These are phyloP conservation scores for Bombus superbus DNA, from an alignment of 1,140 invertebrate genomes.

Conservation along the genomic window DNA sequence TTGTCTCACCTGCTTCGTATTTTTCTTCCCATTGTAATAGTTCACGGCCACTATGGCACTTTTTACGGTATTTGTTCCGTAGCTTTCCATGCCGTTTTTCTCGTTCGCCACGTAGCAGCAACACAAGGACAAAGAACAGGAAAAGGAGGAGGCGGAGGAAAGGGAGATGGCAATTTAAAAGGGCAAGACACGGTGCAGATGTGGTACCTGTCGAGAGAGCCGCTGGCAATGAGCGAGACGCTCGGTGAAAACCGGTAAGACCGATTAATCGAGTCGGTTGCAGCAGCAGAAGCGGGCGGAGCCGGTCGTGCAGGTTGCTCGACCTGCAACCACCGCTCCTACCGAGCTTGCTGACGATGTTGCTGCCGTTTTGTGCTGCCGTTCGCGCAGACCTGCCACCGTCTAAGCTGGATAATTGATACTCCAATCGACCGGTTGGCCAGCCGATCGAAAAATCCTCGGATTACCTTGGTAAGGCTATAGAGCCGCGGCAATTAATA, in stretches of 20 bases:
- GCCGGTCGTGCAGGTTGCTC: conserved; percentile 73
- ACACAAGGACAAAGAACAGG: neutral
- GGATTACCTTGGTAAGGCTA: conserved; percentile 3
- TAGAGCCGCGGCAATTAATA: neutral
- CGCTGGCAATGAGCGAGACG: conserved; percentile 40
- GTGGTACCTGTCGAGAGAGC: conserved; percentile 47
- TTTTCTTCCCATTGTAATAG: neutral
- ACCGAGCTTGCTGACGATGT: conserved; percentile 40
- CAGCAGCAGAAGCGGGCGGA: conserved; percentile 51
- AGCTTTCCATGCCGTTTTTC: neutral
- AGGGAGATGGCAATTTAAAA: conserved; percentile 26
- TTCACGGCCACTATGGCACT: neutral
- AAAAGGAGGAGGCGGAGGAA: neutral
- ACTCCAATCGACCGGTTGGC: neutral
- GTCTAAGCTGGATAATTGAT: conserved; percentile 30
- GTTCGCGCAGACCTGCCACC: conserved; percentile 13
- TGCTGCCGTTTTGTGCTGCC: conserved; percentile 56
- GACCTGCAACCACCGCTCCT: neutral
- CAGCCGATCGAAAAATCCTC: conserved; percentile 37
- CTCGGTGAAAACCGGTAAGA: conserved; percentile 71
- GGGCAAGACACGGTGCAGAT: conserved; percentile 33
- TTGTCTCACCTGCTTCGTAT: neutral
- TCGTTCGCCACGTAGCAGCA: neutral
- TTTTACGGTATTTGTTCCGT: neutral
- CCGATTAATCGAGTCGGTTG: conserved; percentile 68